Base-by-base conservation (phyloP, 2,888 invertebrate species). In the Agapostemon virescens region DNA sequence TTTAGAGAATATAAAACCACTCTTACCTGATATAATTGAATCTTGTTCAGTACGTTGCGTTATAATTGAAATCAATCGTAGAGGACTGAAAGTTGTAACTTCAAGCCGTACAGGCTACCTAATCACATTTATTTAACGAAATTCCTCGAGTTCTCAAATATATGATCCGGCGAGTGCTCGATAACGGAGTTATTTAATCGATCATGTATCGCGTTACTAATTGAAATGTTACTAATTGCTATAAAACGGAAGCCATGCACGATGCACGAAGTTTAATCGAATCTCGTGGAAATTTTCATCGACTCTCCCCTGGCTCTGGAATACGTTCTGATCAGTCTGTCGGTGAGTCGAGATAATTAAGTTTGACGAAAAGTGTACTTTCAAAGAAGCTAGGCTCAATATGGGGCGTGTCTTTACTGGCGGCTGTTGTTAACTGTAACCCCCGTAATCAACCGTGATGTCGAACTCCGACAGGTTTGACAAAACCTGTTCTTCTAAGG, bases 331-430 rank as follows among this genome's bases (percentile, higher is more conserved):
- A 88, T 88, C 85, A 88, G 86, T 86, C 86, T 79, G 80, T 79
- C 84, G 82, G 83, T 80, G 82, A 86, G 85, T 81, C 79, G 73
- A 77, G 84, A 88, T 88, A 88, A 88, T 88, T 88, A 85, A 85
- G 86, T 88, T 88, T 84, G 80, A 84, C 83, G 86, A 81, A 88
- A 88, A 87, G 87, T 88, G 85, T 84, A 84, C 84, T 86, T 83
- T 72, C 74, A 71, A 72, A 75, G 77, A 79, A 77, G 77, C 69
- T 69, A 13, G 61, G 63, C 75, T 72, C 64, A 58, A 68, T 77
- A 81, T 55, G 77, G 70, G 78, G 74, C 80, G 76, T 74, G 76
- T 74, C 69, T 79, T 81, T 87, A 84, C 86, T 84, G 85, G 79
- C 70, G 81, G 82, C 73, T 83, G 87, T 84, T 85, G 87, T 84